Conservation (phyloP, 2,113 vertebrate species). For the Aptenodytes forsteri region DNA sequence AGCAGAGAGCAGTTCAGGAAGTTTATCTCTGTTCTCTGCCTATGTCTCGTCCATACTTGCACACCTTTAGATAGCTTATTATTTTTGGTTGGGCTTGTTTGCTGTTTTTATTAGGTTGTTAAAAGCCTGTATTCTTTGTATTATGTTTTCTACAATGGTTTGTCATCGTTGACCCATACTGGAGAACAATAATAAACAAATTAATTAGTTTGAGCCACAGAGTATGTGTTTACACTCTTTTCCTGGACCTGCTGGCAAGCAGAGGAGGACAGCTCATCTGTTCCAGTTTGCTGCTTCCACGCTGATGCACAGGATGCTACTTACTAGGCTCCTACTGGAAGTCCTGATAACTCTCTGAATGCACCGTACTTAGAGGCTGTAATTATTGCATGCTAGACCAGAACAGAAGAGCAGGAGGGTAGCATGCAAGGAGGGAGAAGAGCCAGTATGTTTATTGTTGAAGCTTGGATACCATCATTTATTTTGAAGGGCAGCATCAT, state of each 20-base stretch:
- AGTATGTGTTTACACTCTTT: not conserved
- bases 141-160: not conserved
- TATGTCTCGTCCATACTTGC: not conserved
- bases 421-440: not conserved
- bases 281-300: constrained; percentile 22
- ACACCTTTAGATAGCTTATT: not conserved
- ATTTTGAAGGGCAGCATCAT: not conserved
- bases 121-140: not conserved
- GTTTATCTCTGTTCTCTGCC: not conserved
- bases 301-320: not conserved
- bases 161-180: constrained; percentile 3
- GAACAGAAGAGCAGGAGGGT: not conserved
- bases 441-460: not conserved
- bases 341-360: not conserved
- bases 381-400: not conserved
- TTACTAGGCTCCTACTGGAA: not conserved
- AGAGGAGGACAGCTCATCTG: constrained; percentile 4
- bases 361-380: not conserved
- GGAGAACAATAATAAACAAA: constrained; percentile 23
- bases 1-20: not conserved
- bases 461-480: not conserved
- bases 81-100: not conserved
- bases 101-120: not conserved
- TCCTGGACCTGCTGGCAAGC: constrained; percentile 24
- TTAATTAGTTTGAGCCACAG: constrained; percentile 32